Base-by-base conservation (phyloP, 2,888 invertebrate genomes). In the Acronicta aceris region DNA sequence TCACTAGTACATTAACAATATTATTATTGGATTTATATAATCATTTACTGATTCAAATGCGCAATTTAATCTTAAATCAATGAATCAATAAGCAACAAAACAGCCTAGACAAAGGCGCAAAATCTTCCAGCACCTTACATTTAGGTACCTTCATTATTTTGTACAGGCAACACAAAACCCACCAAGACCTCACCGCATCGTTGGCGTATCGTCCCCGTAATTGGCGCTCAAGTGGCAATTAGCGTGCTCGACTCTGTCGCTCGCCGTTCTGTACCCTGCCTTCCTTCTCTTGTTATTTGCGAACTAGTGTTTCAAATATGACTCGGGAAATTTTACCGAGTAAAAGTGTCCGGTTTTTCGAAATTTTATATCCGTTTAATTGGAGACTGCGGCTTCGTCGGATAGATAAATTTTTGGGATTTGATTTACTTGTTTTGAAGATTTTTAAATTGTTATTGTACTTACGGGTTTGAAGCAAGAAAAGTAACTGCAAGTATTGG, bases 191-290 rank as follows among this genome's bases (percentile, higher is more conserved):
- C 59, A 59, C 71, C 71, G 74, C 79, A 62, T 74, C 74, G 78
- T 57, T 63, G 76, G 76, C 82, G 84, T 82, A 83, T 81, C 86
- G 86, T 85, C 85, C 78, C 78, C 86, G 88, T 92, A 92, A 93
- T 93, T 93, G 92, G 89, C 84, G 86, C 89, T 90, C 81, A 83
- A 92, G 92, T 90, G 92, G 88, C 91, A 92, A 93, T 92, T 93
- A 92, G 87, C 83, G 82, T 80, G 81, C 88, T 90, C 81, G 81
- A 82, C 85, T 83, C 85, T 86, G 87, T 87, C 89, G 89, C 86
- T 84, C 79, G 78, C 64, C 78, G 73, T 56, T 60, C 73, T 66
- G 53, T 40, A 36, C 76, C 80, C 43, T 17, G 59, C 74, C 85
- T 87, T 85, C 83, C 81, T 78, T 82, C 84, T 81, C 82, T 85